Percentiles rank a stretch among this genome's conserved stretches.
phyloP scores from a whole-genome alignment of 1,140 invertebrate genomes.

The Neodiprion lecontei region DNA sequence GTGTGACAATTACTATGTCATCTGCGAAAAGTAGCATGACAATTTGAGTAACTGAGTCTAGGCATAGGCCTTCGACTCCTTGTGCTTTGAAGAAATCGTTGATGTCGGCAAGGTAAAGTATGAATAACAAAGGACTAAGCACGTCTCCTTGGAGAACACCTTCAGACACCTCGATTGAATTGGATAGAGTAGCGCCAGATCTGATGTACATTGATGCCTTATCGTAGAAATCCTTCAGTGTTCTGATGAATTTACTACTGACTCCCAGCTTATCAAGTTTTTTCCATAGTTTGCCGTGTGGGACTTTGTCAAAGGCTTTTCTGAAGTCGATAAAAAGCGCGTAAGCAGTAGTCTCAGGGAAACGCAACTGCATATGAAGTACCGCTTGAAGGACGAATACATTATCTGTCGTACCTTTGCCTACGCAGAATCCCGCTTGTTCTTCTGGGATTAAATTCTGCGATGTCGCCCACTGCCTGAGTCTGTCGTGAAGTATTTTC shows the following conservation, averaged over 20 bases:
- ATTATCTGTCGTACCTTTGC: neutral
- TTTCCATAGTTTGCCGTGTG: slow-evolving; percentile 8
- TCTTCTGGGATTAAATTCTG: neutral
- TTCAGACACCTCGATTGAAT: slow-evolving; percentile 25
- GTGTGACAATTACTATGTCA: slow-evolving; percentile 17
- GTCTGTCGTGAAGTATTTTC: neutral
- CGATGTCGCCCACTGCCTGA: neutral
- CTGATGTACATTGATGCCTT: slow-evolving; percentile 9
- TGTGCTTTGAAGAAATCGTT: slow-evolving; percentile 17
- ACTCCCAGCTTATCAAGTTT: slow-evolving; percentile 10
- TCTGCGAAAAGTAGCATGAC: slow-evolving; percentile 32
- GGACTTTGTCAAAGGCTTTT: slow-evolving; percentile 12
- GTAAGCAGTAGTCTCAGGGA: neutral
- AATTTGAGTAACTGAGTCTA: slow-evolving; percentile 12
- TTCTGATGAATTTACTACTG: slow-evolving; percentile 12
- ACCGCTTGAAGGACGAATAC: neutral
- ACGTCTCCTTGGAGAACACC: slow-evolving; percentile 35
- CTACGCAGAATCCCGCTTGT: neutral
- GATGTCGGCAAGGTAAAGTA: slow-evolving; percentile 29
- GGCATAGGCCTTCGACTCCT: slow-evolving; percentile 4
- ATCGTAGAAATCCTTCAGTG: slow-evolving; percentile 13
- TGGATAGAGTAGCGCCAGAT: neutral
- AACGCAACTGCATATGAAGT: neutral
- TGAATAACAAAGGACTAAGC: slow-evolving; percentile 29
- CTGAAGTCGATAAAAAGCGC: slow-evolving; percentile 6